Conservation (phyloP, 2,797 vertebrate species). For the Microhierax caerulescens region DNA sequence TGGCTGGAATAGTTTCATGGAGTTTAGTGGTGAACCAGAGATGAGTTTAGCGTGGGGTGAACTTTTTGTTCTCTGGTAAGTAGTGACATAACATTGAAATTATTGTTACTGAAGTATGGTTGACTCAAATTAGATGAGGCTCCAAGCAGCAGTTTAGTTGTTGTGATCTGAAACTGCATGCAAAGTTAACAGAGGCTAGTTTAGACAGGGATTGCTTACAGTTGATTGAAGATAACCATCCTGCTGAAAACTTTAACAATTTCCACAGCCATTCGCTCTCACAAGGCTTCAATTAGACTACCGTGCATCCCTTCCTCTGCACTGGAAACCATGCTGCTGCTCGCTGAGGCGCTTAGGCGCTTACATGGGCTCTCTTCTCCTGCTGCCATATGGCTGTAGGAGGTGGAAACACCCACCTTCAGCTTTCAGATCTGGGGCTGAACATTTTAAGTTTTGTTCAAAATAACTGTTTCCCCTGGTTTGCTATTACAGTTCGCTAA, state of each 20-base stretch:
- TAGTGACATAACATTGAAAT: conserved; percentile 41
- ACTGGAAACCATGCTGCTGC: not conserved
- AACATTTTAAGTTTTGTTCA: not conserved
- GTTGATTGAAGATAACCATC: conserved; percentile 43
- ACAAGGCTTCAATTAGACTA: conserved; percentile 60
- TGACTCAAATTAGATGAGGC: conserved; percentile 33
- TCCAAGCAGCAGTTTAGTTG: conserved; percentile 25
- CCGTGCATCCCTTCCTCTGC: not conserved
- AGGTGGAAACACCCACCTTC: not conserved
- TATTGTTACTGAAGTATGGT: conserved; percentile 29
- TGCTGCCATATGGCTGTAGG: too few species aligned
- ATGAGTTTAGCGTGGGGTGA: not conserved
- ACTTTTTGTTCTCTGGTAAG: conserved; percentile 24
- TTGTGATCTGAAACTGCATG: conserved; percentile 3
- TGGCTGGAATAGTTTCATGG: not conserved
- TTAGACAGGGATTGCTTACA: conserved; percentile 30
- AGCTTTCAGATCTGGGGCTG: not conserved
- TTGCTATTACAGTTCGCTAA: not conserved
- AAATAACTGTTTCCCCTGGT: not conserved
- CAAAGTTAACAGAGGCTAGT: not conserved
- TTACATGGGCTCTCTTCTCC: not conserved
- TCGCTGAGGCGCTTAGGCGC: not conserved
- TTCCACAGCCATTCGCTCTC: conserved; percentile 30
- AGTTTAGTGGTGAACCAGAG: conserved; percentile 25
- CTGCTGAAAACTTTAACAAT: conserved; percentile 45